A percentile compares a stretch with the other conserved stretches of the same genome.
Conservation (phyloP, 1,140 invertebrate genomes). For the Macrosteles quadrilineatus region DNA sequence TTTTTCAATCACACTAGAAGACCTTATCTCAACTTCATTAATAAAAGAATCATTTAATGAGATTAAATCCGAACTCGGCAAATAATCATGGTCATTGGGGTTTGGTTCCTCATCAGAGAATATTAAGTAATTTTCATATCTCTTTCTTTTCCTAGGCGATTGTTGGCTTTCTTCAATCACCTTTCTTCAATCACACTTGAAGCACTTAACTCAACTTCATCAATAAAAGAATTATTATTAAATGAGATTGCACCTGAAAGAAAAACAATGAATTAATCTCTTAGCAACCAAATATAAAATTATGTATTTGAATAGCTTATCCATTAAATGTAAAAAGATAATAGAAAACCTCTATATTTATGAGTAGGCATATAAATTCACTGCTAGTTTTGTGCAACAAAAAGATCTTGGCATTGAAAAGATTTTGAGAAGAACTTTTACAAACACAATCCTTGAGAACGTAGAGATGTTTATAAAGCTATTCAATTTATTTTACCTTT, state of each 20-base stretch:
- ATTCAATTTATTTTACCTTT: too few relatives aligned
- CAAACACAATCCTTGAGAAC: too few relatives aligned
- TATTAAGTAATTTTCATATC: neutral
- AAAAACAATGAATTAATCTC: neutral
- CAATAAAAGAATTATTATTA: neutral
- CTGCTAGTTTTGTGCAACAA: too few relatives aligned
- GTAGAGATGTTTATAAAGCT: too few relatives aligned
- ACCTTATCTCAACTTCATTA: neutral
- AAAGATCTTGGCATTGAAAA: too few relatives aligned
- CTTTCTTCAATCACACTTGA: too few relatives aligned
- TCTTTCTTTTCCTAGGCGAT: neutral
- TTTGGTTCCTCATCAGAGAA: neutral
- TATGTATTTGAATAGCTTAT: neutral
- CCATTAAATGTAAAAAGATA: neutral
- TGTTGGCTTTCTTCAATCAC: too few relatives aligned
- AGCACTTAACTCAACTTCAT: neutral
- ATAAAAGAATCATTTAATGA: neutral
- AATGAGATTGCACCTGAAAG: neutral
- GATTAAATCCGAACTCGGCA: neutral
- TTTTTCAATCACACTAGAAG: neutral
- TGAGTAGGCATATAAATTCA: too few relatives aligned
- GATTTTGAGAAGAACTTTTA: too few relatives aligned
- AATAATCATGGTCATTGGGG: too few relatives aligned
- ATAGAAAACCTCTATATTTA: too few relatives aligned
- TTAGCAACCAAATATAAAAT: neutral